phyloP scores from a whole-genome alignment of 2,797 vertebrate species.

The Ctenopoma multispine region DNA sequence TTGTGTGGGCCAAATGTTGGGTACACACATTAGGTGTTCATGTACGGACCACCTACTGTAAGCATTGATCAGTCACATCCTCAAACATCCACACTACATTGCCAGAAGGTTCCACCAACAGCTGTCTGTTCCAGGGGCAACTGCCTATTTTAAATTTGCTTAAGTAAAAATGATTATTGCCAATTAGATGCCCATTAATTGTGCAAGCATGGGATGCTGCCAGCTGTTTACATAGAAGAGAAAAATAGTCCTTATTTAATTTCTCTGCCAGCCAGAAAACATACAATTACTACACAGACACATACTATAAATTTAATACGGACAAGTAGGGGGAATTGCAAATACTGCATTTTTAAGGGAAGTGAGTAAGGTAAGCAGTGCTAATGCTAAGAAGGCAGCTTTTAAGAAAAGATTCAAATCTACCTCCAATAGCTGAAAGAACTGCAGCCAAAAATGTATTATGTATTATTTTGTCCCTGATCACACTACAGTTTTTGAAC shows the following conservation, averaged over 20 bases:
- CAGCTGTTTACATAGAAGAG: conserved; percentile 96
- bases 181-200: conserved; percentile 99
- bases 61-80: conserved; percentile 86
- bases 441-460: background rate
- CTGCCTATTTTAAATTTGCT: conserved; percentile 90
- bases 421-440: background rate
- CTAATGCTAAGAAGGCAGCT: background rate
- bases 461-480: background rate
- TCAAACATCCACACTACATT: conserved; percentile 83
- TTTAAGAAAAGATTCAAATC: background rate
- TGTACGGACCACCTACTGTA: conserved; percentile 76
- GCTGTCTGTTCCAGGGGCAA: conserved; percentile 94
- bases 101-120: conserved; percentile 92
- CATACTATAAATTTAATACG: conserved; percentile 27
- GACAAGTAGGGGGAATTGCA: conserved; percentile 3
- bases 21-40: conserved; percentile 27
- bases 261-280: conserved; percentile 53
- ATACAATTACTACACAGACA: conserved; percentile 37
- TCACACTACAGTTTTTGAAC: background rate
- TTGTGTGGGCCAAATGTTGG: conserved; percentile 36
- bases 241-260: conserved; percentile 90
- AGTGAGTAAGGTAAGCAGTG: background rate
- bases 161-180: conserved; percentile 97
- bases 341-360: conserved; percentile 14
- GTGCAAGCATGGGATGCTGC: conserved; percentile 94